Evolutionary conservation across 2,113 vertebrate genomes (phyloP).

Genomic region (Hippocampus abdominalis): DNA sequence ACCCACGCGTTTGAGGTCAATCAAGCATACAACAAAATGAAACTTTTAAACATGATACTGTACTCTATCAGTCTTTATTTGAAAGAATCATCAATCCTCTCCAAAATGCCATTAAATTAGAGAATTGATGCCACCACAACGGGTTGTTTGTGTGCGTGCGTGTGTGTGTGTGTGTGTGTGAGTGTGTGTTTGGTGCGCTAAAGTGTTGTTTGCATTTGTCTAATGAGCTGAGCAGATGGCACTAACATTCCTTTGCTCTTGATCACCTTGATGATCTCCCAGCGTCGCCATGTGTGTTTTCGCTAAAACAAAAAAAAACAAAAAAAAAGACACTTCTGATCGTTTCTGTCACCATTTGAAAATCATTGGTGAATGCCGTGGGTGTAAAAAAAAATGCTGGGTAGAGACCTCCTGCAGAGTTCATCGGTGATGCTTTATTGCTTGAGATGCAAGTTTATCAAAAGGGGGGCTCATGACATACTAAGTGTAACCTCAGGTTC

Average conservation of each 20-base stretch:
- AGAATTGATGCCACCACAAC: no score
- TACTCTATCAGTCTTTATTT: no score
- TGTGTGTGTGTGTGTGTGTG: conserved; percentile 18
- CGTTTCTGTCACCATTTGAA: neutral
- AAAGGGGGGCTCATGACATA: neutral
- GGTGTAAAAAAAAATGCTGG: neutral
- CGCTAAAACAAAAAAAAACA: neutral
- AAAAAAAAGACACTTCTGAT: neutral
- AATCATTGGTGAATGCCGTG: neutral
- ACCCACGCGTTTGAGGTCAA: no score
- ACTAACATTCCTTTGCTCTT: conserved; percentile 52
- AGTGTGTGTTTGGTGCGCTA: no score
- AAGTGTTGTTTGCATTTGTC: conserved; percentile 27
- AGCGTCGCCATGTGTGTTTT: neutral
- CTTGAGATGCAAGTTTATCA: conserved; percentile 22
- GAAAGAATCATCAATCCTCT: no score
- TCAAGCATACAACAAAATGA: no score
- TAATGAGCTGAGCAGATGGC: conserved; percentile 69
- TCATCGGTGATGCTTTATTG: conserved; percentile 50
- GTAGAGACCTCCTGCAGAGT: conserved; percentile 54
- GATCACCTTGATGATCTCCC: conserved; percentile 43
- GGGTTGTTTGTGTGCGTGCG: no score
- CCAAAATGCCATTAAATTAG: no score
- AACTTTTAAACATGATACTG: no score
- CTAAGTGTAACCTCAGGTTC: conserved; percentile 20